Conservation (phyloP, 1,140 invertebrate genomes). For the Nasonia vitripennis region DNA sequence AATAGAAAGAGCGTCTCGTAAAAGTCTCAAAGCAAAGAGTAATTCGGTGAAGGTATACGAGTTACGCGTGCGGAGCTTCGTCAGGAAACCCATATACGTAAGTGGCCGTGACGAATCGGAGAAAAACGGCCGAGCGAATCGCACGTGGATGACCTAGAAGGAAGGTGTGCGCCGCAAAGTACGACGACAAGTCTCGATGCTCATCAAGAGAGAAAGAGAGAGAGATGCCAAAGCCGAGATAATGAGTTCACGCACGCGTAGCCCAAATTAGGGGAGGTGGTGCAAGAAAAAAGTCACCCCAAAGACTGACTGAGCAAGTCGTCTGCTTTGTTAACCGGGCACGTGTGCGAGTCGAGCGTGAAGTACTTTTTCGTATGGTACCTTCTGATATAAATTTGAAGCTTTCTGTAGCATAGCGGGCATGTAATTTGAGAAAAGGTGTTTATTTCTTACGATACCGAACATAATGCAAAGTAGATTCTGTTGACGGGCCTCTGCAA, state of each 20-base stretch:
- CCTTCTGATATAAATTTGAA: too few relatives aligned
- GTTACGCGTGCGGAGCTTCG: neutral
- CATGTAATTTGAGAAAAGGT: too few relatives aligned
- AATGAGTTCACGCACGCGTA: neutral
- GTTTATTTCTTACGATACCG: too few relatives aligned
- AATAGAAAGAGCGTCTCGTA: too few relatives aligned
- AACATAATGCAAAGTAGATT: too few relatives aligned
- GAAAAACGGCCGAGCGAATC: neutral
- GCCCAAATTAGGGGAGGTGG: neutral
- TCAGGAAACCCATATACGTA: neutral
- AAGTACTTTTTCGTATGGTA: slow-evolving; percentile 22
- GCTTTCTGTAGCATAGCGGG: too few relatives aligned
- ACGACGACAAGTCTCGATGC: neutral
- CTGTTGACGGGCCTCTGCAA: too few relatives aligned
- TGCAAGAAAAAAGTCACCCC: neutral
- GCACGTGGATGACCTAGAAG: slow-evolving; percentile 14
- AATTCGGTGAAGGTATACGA: neutral
- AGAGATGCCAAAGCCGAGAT: neutral
- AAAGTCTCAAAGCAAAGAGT: too few relatives aligned
- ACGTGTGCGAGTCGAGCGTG: slow-evolving; percentile 13
- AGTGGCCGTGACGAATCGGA: neutral
- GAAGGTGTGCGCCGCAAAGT: neutral
- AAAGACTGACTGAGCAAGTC: neutral
- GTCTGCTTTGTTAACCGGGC: neutral
- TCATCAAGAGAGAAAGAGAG: neutral